phyloP scores from a whole-genome alignment of 1,140 invertebrate species.

The Aethina tumida region DNA sequence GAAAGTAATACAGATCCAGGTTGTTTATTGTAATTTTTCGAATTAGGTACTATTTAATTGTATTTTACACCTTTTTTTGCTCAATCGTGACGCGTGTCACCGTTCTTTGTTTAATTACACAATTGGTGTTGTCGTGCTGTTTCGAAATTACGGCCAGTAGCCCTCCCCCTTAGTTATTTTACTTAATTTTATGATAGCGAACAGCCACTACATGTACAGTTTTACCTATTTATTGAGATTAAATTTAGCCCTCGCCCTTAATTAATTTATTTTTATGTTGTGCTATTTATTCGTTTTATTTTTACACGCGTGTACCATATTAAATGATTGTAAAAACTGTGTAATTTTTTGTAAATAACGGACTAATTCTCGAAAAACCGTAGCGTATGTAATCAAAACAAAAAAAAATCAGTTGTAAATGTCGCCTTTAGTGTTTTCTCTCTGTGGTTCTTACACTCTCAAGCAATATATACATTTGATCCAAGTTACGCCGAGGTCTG shows the following conservation, averaged over 20 bases:
- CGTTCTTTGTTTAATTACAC: neutral
- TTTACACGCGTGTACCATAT: too few relatives aligned
- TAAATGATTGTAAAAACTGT: too few relatives aligned
- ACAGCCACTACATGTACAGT: neutral
- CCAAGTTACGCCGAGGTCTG: too few relatives aligned
- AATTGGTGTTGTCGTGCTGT: neutral
- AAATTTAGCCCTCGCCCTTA: too few relatives aligned
- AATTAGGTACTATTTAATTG: slow-evolving; percentile 1
- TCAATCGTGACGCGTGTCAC: neutral
- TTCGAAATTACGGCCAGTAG: neutral
- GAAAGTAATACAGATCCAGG: slow-evolving; percentile 1
- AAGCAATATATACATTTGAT: too few relatives aligned
- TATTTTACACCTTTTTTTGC: slow-evolving; percentile 3
- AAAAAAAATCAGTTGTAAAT: neutral
- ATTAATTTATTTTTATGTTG: too few relatives aligned
- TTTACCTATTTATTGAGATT: slow-evolving; percentile 1
- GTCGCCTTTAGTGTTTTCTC: neutral
- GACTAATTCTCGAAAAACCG: too few relatives aligned
- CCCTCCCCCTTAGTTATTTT: too few relatives aligned
- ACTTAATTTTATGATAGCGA: slow-evolving; percentile 1
- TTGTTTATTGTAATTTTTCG: neutral
- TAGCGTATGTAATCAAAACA: too few relatives aligned
- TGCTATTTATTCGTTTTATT: too few relatives aligned
- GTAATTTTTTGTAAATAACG: too few relatives aligned
- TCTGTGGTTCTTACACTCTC: too few relatives aligned